These are phyloP conservation scores for Remorina albescens DNA, from an alignment of 2,797 vertebrate species.

Conservation along the genomic window DNA sequence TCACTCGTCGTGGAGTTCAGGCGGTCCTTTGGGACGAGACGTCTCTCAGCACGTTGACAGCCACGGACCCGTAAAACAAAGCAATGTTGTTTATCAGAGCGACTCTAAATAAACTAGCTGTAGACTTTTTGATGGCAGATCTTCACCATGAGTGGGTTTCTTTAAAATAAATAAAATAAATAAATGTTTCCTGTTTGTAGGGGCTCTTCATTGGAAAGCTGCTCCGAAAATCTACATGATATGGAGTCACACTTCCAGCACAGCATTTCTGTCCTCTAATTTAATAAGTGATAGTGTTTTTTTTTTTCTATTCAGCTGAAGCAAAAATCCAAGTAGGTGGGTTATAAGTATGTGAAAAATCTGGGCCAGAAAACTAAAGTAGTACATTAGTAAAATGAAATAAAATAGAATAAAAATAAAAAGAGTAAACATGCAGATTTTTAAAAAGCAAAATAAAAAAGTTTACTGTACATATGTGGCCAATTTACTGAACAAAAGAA, in stretches of 20 bases:
- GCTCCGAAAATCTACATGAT: not conserved
- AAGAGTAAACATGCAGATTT: not conserved
- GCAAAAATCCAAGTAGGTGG: not conserved
- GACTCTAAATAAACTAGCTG: conserved; percentile 35
- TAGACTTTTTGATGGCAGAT: conserved; percentile 29
- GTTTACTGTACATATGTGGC: too few relatives aligned
- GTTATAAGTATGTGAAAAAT: not conserved
- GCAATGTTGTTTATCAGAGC: conserved; percentile 26
- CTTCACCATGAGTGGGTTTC: not conserved
- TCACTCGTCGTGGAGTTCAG: conserved; percentile 39
- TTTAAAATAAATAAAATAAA: too few relatives aligned
- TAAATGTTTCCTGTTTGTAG: not conserved
- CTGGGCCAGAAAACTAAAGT: not conserved
- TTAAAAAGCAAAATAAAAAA: too few relatives aligned
- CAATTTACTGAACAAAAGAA: too few relatives aligned
- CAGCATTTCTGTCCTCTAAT: conserved; percentile 1
- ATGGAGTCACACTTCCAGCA: not conserved
- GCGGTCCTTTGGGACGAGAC: conserved; percentile 28
- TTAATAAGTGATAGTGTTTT: not conserved
- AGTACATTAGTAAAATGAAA: not conserved
- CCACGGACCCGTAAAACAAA: conserved; percentile 32
- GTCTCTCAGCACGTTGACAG: conserved; percentile 39
- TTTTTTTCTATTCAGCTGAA: not conserved
- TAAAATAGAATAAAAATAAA: not conserved
- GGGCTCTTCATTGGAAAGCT: conserved; percentile 1